These are phyloP conservation scores for Caenorhabditis zanzibari DNA, from an alignment of 2,888 invertebrate species.

Conservation along the genomic window DNA sequence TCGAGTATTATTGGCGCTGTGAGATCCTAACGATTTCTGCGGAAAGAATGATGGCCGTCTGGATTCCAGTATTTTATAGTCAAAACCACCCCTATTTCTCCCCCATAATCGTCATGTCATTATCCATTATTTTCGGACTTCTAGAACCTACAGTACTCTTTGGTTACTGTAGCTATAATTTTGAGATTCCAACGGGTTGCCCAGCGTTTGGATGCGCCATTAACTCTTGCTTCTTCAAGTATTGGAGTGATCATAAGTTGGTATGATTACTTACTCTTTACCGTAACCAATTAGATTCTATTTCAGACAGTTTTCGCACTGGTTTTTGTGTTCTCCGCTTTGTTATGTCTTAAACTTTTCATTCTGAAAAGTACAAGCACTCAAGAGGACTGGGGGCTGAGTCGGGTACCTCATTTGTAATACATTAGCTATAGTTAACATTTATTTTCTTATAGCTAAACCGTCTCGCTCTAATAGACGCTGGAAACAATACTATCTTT, in stretches of 20 bases:
- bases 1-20: background rate
- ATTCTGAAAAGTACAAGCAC: constrained; percentile 12
- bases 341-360: constrained; percentile 39
- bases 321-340: background rate
- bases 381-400: background rate
- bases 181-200: constrained; percentile 27
- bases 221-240: constrained; percentile 43
- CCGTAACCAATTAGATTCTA: background rate
- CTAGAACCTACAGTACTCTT: constrained; percentile 41
- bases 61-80: background rate
- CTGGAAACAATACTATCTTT: background rate
- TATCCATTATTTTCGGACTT: constrained; percentile 28
- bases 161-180: constrained; percentile 31
- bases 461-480: constrained; percentile 20
- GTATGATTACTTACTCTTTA: background rate
- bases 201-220: constrained; percentile 50
- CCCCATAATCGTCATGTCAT: background rate
- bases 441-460: constrained; percentile 26
- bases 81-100: background rate
- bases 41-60: constrained; percentile 9
- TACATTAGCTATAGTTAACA: background rate
- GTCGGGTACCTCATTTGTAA: constrained; percentile 13
- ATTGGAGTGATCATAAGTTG: constrained; percentile 59
- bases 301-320: constrained; percentile 54
- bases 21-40: constrained; percentile 6